phyloP scores from a whole-genome alignment of 2,113 vertebrate species.

The Otus sunia region DNA sequence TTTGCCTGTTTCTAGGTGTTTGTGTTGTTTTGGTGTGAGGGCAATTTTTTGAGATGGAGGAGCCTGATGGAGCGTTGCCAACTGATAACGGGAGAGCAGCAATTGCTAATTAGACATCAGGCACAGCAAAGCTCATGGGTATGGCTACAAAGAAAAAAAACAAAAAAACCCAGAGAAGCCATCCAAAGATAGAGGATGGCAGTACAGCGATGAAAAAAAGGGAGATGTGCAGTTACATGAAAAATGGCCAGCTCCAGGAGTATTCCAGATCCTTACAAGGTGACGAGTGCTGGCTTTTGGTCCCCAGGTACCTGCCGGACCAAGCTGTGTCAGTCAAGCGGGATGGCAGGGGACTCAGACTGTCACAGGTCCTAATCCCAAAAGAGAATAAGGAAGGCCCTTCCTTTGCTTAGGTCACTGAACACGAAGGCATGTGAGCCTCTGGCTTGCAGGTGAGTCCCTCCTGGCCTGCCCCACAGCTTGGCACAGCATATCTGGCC shows the following conservation, averaged over 20 bases:
- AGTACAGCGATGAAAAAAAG: background rate
- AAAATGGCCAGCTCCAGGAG: background rate
- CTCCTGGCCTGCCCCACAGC: background rate
- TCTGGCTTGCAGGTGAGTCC: background rate
- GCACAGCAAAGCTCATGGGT: background rate
- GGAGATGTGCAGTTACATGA: background rate
- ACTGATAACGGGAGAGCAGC: slow-evolving; percentile 6
- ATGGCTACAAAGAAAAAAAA: background rate
- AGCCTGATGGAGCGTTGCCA: background rate
- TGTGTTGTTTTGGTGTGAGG: background rate
- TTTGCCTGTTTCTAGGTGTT: background rate
- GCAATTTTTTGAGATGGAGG: background rate
- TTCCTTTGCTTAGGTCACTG: background rate
- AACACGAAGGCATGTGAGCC: background rate
- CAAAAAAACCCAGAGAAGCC: background rate
- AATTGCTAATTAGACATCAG: background rate
- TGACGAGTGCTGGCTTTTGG: background rate
- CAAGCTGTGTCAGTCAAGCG: background rate
- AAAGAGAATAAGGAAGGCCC: background rate
- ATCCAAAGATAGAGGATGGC: background rate
- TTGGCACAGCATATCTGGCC: background rate
- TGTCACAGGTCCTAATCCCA: background rate
- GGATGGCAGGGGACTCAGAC: background rate
- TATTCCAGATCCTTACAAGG: background rate
- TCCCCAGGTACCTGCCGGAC: background rate